A percentile compares a stretch with the other conserved stretches of the same genome.
Evolutionary conservation across 2,113 vertebrate genomes (phyloP).

Genomic region (Loxodonta africana): DNA sequence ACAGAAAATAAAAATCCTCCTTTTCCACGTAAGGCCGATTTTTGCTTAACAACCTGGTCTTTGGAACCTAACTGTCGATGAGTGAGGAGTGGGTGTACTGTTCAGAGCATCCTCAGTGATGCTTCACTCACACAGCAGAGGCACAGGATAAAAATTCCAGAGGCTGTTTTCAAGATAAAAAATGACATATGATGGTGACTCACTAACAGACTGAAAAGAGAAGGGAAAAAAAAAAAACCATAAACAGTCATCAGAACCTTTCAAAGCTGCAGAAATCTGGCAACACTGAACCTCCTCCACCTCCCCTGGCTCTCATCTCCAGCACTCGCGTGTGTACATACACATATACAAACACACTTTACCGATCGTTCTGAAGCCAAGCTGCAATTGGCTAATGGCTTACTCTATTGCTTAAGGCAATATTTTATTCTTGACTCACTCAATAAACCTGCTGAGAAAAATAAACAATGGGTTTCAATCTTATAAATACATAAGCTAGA

Average conservation of each 20-base stretch:
- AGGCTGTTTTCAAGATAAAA: conserved; percentile 74
- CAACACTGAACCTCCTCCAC: conserved; percentile 54
- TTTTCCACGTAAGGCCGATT: too few species aligned
- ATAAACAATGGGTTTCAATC: conserved; percentile 85
- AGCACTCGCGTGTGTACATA: background rate
- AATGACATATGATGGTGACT: conserved; percentile 75
- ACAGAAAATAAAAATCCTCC: too few species aligned
- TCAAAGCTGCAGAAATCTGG: conserved; percentile 17
- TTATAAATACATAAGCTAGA: conserved; percentile 81
- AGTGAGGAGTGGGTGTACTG: too few species aligned
- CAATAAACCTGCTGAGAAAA: conserved; percentile 85
- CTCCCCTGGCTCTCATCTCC: conserved; percentile 71
- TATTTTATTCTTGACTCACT: conserved; percentile 84
- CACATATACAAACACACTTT: background rate
- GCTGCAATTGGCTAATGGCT: conserved; percentile 84
- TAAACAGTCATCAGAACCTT: conserved; percentile 21
- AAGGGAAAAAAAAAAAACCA: background rate
- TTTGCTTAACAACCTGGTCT: too few species aligned
- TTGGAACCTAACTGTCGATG: too few species aligned
- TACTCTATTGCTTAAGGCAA: conserved; percentile 73
- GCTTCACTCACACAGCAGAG: background rate
- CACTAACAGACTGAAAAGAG: conserved; percentile 68
- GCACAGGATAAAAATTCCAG: conserved; percentile 68
- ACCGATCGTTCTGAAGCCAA: conserved; percentile 67
- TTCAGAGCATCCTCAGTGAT: conserved; percentile 26